Evolutionary conservation across 2,888 invertebrate genomes (phyloP).

Genomic region (Prostheceraeus crozeri): DNA sequence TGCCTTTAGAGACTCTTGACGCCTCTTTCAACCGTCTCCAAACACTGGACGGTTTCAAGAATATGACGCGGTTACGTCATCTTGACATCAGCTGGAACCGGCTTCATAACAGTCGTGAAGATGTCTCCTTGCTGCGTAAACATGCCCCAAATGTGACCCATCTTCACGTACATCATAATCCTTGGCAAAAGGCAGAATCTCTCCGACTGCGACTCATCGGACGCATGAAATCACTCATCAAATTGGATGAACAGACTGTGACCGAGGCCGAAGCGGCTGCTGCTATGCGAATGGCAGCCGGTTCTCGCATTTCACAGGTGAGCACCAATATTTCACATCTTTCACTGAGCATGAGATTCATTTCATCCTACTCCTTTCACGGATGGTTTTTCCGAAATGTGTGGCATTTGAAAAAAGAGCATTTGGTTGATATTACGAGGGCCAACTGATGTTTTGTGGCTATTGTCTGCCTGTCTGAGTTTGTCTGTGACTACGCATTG

Average conservation of each 20-base stretch:
- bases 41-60: conserved; percentile 54
- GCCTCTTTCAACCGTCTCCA: conserved; percentile 54
- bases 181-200: conserved; percentile 51
- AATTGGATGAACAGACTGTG: conserved; percentile 47
- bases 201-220: conserved; percentile 49
- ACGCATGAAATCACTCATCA: conserved; percentile 49
- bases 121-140: conserved; percentile 51
- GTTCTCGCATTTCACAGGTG: conserved; percentile 51
- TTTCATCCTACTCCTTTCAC: too few species aligned
- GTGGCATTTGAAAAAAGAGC: too few species aligned
- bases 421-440: too few species aligned
- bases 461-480: too few species aligned
- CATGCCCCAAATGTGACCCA: conserved; percentile 47
- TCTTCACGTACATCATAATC: conserved; percentile 52
- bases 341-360: too few species aligned
- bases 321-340: too few species aligned
- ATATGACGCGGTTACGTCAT: conserved; percentile 46
- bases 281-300: conserved; percentile 50
- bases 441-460: too few species aligned
- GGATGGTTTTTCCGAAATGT: too few species aligned
- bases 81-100: conserved; percentile 54
- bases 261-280: conserved; percentile 49
- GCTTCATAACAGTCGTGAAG: conserved; percentile 49
- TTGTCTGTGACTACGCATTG: too few species aligned
- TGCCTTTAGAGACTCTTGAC: conserved; percentile 53